Conservation (phyloP, 2,113 vertebrate species). For the Archilochus colubris region DNA sequence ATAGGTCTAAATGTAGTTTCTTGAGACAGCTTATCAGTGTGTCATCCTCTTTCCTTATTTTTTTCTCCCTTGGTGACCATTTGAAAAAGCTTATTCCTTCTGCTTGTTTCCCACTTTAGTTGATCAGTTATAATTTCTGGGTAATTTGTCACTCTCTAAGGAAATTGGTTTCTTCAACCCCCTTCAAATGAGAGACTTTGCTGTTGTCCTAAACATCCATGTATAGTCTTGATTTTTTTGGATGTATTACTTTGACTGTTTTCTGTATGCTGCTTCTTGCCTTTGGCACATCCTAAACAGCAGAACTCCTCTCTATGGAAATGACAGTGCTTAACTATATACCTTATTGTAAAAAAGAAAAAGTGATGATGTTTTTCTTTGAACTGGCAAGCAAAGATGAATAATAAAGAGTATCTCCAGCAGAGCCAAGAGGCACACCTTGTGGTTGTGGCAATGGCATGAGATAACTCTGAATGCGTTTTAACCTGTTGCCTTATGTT, state of each 20-base stretch:
- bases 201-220: neutral
- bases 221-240: neutral
- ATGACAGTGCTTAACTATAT: neutral
- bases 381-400: neutral
- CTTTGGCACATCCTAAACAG: neutral
- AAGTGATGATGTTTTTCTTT: neutral
- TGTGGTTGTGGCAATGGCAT: neutral
- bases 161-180: neutral
- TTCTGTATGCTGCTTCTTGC: neutral
- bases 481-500: slow-evolving; percentile 43
- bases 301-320: neutral
- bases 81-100: neutral
- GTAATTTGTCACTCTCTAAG: neutral
- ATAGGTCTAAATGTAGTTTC: neutral
- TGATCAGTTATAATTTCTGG: neutral
- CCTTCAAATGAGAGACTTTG: fast-evolving
- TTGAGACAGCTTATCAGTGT: neutral
- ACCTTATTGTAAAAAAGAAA: neutral
- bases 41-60: neutral
- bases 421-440: slow-evolving; percentile 46
- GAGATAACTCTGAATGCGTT: slow-evolving; percentile 33
- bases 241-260: neutral
- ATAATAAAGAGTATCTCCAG: neutral
- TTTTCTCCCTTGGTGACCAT: neutral
- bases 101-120: neutral